These are phyloP conservation scores for Gambusia affinis DNA, from an alignment of 2,113 vertebrate genomes.

Conservation along the genomic window DNA sequence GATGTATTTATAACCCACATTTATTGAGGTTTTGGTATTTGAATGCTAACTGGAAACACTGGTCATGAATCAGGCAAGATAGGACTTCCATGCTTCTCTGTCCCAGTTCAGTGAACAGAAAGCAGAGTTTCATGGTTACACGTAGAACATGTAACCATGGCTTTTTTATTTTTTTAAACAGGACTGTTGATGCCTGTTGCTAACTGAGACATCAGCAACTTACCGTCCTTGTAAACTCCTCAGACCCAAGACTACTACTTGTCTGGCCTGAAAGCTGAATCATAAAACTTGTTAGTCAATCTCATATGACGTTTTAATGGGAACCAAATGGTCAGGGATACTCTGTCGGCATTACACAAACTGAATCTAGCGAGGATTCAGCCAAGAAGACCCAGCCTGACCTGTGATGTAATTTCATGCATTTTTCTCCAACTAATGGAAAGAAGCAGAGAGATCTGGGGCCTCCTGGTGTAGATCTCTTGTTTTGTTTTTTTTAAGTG, in stretches of 20 bases:
- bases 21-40: slow-evolving; percentile 12
- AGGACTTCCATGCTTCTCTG: background rate
- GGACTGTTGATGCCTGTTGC: background rate
- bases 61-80: background rate
- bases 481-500: background rate
- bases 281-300: background rate
- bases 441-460: background rate
- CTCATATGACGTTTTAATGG: slow-evolving; percentile 15
- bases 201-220: background rate
- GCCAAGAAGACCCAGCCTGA: slow-evolving; percentile 18
- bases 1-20: slow-evolving; percentile 36
- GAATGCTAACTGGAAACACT: slow-evolving; percentile 7
- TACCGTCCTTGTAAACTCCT: background rate
- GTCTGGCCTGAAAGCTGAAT: background rate
- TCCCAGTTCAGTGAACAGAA: background rate
- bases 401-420: slow-evolving; percentile 36
- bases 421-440: background rate
- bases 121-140: no score
- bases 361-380: slow-evolving; percentile 15
- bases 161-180: no score
- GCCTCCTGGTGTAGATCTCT: background rate
- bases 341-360: slow-evolving; percentile 32
- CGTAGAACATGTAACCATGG: no score
- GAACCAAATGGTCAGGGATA: slow-evolving; percentile 14
- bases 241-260: background rate